Base-by-base conservation (phyloP, 92 coral and sea anemone genomes). In the Umimayanthus chanpuru region DNA sequence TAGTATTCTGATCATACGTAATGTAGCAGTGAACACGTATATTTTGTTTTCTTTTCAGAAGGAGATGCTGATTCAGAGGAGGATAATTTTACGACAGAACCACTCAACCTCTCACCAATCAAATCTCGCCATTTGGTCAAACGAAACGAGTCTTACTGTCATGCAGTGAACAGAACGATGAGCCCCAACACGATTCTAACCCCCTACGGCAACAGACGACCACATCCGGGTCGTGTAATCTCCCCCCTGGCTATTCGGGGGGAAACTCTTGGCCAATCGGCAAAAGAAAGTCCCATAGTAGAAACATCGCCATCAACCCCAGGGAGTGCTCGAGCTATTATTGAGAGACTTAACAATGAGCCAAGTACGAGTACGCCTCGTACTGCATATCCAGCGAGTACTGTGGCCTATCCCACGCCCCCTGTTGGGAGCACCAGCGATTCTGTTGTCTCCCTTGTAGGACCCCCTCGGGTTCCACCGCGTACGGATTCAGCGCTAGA, bases 381-480 rank as follows among this genome's bases (percentile, higher is more conserved):
- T 28, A 50, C 93, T 26, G 79, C 74, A 14, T 88, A 83, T 47
- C 99, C 99, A 18, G 91, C 92, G 14, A 97, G 96, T 70, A 97
- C 99, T 26, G 97, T 97, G 32, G 99, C 94, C 12, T 86, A 92
- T 77, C 98, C 99, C 28, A 97, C 99, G 15, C 95, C 99, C 0
- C 93, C 98, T 28, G 20, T 93, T 56, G 94, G 92, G 25, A 95
- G 94, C 75, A 92, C 99, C 58, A 81, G 76, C 20, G 93, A 92
- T 39, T 55, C 86, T 20, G 91, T 78, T 38, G 56, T 89, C n/a
- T 70, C 90, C 78, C 86, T 89, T 30, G 79, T 88, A 12, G 86
- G 85, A 56, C 89, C 89, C 66, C 85, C 91, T n/a, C 86, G 73
- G 64, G 83, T 80, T 50, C 99, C 99, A 29, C 99, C 98, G n/a